Base-by-base conservation (phyloP, 2,113 vertebrate species). In the Coryphaenoides rupestris region DNA sequence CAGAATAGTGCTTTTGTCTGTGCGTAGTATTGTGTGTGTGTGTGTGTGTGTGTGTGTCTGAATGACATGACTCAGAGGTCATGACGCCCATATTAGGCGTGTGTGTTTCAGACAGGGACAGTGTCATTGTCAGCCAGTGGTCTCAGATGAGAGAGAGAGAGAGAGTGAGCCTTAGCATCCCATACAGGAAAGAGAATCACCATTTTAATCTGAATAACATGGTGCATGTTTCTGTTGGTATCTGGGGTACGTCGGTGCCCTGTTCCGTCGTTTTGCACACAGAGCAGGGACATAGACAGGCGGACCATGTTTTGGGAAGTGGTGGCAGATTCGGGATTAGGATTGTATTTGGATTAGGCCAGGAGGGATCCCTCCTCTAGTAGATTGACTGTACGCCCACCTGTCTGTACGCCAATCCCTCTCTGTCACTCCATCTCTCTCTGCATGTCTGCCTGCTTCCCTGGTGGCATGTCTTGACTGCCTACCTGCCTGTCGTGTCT, bases 11-110 rank as follows among this genome's bases (percentile, higher is more conserved):
- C 28, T 33, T 33, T 9, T 40, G 28, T 46, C 19, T 55, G 53
- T 55, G 19, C 21, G 53, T 55, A 9, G 24, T 26, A 26, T 6
- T 33, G 28, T 33, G 28, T 33, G 28, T 33, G 2, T 33, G 2
- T 56, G 55, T 57, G 55, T 57, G 21, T 57, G 6, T 57, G 55
- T 26, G 55, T 57, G 55, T 57, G 6, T 57, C 22, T 57, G 55
- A 23, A 22, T 24, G 19, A 12, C 17, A 19, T n/a, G 52, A 19
- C n/a, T 54, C 52, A 21, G 17, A 19, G 19, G 19, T 21, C 59
- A 21, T 46, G 57, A 17, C 17, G 56, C 5, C 19, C 17, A 10
- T 40, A 21, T 21, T 21, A 19, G 12, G 55, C 22, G n/a, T n/a
- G 66, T 12, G 23, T 21, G 56, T 62, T 33, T 62, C 52, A 21